Percentiles rank a stretch among this genome's conserved stretches.
Evolutionary conservation across 1,140 invertebrate genomes (phyloP).

Genomic region (Agrilus planipennis): DNA sequence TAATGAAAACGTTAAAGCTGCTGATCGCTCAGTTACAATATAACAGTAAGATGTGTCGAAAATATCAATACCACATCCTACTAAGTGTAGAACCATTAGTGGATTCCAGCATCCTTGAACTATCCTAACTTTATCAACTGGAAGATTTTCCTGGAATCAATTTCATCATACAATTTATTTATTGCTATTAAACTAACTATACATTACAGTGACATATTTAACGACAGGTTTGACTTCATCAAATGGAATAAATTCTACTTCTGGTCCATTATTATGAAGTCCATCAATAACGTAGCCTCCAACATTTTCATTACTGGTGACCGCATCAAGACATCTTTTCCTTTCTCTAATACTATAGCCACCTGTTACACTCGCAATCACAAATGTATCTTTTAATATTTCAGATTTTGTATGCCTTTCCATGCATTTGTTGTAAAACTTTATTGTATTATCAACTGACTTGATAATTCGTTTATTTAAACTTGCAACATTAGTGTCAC

Average conservation of each 20-base stretch:
- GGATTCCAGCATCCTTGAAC: slow-evolving; percentile 60
- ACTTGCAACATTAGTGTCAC: slow-evolving; percentile 58
- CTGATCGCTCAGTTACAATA: slow-evolving; percentile 44
- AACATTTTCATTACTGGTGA: slow-evolving; percentile 43
- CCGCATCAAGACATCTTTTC: slow-evolving; percentile 43
- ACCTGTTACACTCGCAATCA: slow-evolving; percentile 64
- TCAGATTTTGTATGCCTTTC: slow-evolving; percentile 42
- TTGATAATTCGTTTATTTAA: slow-evolving; percentile 56
- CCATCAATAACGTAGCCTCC: slow-evolving; percentile 69
- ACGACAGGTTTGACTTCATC: slow-evolving; percentile 49
- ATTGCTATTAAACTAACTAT: background rate
- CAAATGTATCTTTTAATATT: slow-evolving; percentile 32
- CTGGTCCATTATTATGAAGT: slow-evolving; percentile 56
- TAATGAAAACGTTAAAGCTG: slow-evolving; percentile 46
- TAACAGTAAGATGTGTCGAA: slow-evolving; percentile 59
- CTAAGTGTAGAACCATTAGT: slow-evolving; percentile 45
- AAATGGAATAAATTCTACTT: slow-evolving; percentile 42
- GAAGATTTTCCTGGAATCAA: slow-evolving; percentile 44
- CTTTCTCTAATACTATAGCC: slow-evolving; percentile 51
- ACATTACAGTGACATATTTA: slow-evolving; percentile 40
- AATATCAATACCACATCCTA: slow-evolving; percentile 64
- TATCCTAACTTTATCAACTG: slow-evolving; percentile 48
- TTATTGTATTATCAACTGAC: slow-evolving; percentile 45
- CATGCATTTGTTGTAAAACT: slow-evolving; percentile 48
- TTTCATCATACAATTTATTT: background rate